Evolutionary conservation across 2,113 vertebrate genomes (phyloP), one percentile per base, ranked within the genome.

Genomic region (Pseudorasbora parva): DNA sequence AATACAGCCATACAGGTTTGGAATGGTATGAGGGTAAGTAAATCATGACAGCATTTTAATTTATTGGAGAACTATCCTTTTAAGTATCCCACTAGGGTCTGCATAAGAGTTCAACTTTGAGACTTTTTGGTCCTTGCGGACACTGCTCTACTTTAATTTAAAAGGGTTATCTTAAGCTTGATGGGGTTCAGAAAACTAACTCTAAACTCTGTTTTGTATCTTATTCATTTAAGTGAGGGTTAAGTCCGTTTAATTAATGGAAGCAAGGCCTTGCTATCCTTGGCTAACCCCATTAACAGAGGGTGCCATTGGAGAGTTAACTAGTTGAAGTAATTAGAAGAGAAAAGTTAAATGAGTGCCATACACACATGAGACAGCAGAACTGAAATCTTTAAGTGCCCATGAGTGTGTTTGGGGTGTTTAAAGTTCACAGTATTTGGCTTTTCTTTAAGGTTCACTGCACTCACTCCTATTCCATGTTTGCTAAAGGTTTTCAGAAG

Each of bases 191-290:
- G 27, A 43, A 78, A 69, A 30, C 81, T n/a, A 21, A 84, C 71
- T 69, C 45, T 56, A 82, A 85, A 68, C 73, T 78, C 68, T 21
- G 12, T 19, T 56, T 49, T 57, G 12, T 78, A 69, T 56, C 82
- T 73, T 47, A 49, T 51, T 49, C 37, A 68, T 82, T 86, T 84
- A 77, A 78, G 81, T 82, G 47, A 60, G 62, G 62, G 21, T 59
- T 9, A 85, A 80, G 82, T 85, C 81, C 45, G 17, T 79, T 83
- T 87, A 86, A 87, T 85, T 88, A 87, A 82, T 69, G 30, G 41
- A 75, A 78, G 81, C 57, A 27, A n/a, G 57, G 45, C 59, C 43
- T 76, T 62, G 45, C 78, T 69, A 82, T 87, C 87, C 83, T 69
- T 76, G 81, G 51, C 47, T 82, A 83, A 85, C 51, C 78, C 71